Percentiles rank a stretch among this genome's conserved stretches.
Evolutionary conservation across 2,888 invertebrate species (phyloP).

Genomic region (Cephus pygmeus): DNA sequence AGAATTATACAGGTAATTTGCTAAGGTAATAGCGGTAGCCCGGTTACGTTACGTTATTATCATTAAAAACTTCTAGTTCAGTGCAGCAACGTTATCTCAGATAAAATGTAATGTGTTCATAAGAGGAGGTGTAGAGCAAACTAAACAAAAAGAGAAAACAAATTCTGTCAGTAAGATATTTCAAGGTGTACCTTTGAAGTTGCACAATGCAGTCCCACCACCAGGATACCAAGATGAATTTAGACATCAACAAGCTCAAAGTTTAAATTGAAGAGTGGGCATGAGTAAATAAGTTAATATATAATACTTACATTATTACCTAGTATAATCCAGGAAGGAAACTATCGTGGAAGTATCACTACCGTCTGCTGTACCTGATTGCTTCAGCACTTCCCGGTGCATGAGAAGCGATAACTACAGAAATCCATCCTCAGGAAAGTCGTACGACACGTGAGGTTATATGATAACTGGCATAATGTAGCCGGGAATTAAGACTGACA

Average conservation of each 20-base stretch:
- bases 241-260: neutral
- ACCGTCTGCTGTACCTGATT: neutral
- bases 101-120: neutral
- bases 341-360: neutral
- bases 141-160: neutral
- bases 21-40: neutral
- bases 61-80: neutral
- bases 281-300: neutral
- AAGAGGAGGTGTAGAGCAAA: neutral
- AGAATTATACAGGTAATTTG: neutral
- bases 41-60: neutral
- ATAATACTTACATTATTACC: neutral
- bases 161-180: neutral
- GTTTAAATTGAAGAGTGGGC: neutral
- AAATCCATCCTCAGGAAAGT: neutral
- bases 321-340: neutral
- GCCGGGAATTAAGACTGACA: neutral
- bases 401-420: neutral
- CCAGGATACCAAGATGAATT: neutral
- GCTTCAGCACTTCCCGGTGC: neutral
- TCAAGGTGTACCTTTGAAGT: neutral
- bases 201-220: neutral
- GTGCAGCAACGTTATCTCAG: neutral
- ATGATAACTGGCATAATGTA: neutral
- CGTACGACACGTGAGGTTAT: neutral